phyloP scores from a whole-genome alignment of 2,113 vertebrate genomes.

The Scomber colias region DNA sequence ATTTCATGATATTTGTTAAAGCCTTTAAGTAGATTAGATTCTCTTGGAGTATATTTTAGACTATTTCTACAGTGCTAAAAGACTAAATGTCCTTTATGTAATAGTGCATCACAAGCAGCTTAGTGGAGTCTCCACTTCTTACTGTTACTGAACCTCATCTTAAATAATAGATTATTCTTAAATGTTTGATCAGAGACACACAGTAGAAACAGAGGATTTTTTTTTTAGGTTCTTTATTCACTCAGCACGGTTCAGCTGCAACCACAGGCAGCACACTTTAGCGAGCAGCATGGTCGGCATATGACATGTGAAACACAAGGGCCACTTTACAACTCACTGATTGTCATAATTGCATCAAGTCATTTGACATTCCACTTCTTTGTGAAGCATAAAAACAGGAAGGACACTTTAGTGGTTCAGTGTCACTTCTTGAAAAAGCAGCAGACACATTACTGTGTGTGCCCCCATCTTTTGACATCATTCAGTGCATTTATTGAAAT shows the following conservation, averaged over 20 bases:
- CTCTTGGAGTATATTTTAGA: neutral
- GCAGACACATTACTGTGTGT: neutral
- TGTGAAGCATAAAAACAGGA: constrained; percentile 29
- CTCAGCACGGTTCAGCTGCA: constrained; percentile 47
- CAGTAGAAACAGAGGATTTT: neutral
- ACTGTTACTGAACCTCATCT: neutral
- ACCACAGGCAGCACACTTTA: constrained; percentile 15
- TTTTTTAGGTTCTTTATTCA: constrained; percentile 76
- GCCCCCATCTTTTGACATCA: neutral
- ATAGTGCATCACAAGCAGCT: neutral
- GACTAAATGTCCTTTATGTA: neutral
- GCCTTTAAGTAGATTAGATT: neutral
- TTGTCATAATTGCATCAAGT: constrained; percentile 32
- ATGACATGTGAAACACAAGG: constrained; percentile 40
- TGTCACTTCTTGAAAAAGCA: constrained; percentile 20
- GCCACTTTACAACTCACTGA: constrained; percentile 37
- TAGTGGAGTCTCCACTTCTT: neutral
- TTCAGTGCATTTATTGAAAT: constrained; percentile 77
- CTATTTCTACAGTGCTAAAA: neutral
- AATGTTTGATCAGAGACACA: constrained; percentile 37
- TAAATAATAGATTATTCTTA: constrained; percentile 41
- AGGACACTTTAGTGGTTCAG: constrained; percentile 16
- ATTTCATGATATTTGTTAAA: neutral
- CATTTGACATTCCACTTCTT: constrained; percentile 25
- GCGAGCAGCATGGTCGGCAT: constrained; percentile 62